Evolutionary conservation across 2,888 invertebrate genomes (phyloP).

Genomic region (Drosophila vallismaia): DNA sequence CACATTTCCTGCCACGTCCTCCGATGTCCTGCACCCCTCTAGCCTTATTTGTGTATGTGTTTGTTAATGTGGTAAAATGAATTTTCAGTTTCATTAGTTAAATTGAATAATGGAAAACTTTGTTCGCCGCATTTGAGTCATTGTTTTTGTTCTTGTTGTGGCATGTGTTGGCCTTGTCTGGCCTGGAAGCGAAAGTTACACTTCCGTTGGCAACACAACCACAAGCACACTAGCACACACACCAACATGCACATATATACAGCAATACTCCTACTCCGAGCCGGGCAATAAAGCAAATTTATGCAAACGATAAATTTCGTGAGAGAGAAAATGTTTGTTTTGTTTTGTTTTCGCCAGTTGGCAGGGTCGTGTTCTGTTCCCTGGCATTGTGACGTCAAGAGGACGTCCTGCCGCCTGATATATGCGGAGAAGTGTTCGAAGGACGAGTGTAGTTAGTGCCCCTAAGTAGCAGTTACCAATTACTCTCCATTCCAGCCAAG

Average conservation of each 20-base stretch:
- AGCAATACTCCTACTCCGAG: constrained; percentile 43
- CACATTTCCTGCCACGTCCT: constrained; percentile 68
- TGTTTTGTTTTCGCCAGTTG: constrained; percentile 56
- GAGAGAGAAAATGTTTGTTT: constrained; percentile 78
- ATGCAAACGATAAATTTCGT: constrained; percentile 82
- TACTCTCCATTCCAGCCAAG: constrained; percentile 31
- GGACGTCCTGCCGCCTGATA: constrained; percentile 12
- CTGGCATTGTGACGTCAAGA: constrained; percentile 32
- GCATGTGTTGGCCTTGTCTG: constrained; percentile 58
- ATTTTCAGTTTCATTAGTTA: constrained; percentile 83
- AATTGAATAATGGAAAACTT: constrained; percentile 82
- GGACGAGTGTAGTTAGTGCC: constrained; percentile 63
- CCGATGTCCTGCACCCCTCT: constrained; percentile 17
- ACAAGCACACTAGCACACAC: constrained; percentile 38
- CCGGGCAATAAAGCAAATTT: constrained; percentile 81
- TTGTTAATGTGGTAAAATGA: constrained; percentile 81
- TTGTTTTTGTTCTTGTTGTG: constrained; percentile 39
- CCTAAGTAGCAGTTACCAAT: constrained; percentile 60
- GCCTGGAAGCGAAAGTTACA: constrained; percentile 73
- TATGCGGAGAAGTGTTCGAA: constrained; percentile 3
- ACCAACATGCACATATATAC: constrained; percentile 23
- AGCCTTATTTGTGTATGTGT: constrained; percentile 48
- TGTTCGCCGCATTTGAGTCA: constrained; percentile 70
- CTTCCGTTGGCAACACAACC: constrained; percentile 57
- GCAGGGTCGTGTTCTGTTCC: constrained; percentile 21